A percentile compares a stretch with the other conserved stretches of the same genome.
These are phyloP conservation scores for Bovichtus variegatus DNA, from an alignment of 2,797 vertebrate species.

Conservation along the genomic window DNA sequence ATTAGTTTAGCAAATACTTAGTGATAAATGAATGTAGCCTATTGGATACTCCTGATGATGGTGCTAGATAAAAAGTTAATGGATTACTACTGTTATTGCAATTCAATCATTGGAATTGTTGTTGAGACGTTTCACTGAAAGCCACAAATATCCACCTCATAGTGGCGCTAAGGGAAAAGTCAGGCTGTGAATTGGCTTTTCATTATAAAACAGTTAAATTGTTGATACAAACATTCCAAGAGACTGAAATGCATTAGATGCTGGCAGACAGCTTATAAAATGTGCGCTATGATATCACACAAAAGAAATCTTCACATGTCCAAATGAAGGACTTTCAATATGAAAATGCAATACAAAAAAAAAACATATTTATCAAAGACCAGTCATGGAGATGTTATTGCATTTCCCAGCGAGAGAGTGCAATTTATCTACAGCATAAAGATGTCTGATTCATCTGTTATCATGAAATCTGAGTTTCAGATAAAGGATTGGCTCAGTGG, in stretches of 20 bases:
- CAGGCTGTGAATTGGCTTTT: not conserved
- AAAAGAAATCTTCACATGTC: constrained; percentile 20
- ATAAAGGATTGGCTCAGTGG: not conserved
- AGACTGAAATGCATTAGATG: not conserved
- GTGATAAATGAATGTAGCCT: not conserved
- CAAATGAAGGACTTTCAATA: constrained; percentile 26
- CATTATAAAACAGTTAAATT: not conserved
- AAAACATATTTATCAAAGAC: not conserved
- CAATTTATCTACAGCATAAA: constrained; percentile 1
- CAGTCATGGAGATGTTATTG: constrained; percentile 11
- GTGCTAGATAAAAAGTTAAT: not conserved
- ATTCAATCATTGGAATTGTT: too few species aligned
- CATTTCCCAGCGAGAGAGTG: constrained; percentile 14
- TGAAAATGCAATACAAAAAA: constrained; percentile 23
- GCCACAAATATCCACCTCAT: too few species aligned
- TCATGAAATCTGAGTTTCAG: constrained; percentile 37
- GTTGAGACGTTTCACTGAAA: not conserved
- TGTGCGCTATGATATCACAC: constrained; percentile 4
- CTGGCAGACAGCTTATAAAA: not conserved
- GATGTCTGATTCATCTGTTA: constrained; percentile 24
- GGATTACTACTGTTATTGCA: too few species aligned
- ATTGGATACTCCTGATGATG: not conserved
- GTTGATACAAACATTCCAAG: constrained; percentile 3
- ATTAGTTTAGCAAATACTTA: not conserved
- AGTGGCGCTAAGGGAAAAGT: too few species aligned